These are phyloP conservation scores for Tiliqua scincoides DNA, from an alignment of 2,113 vertebrate genomes.

Conservation along the genomic window DNA sequence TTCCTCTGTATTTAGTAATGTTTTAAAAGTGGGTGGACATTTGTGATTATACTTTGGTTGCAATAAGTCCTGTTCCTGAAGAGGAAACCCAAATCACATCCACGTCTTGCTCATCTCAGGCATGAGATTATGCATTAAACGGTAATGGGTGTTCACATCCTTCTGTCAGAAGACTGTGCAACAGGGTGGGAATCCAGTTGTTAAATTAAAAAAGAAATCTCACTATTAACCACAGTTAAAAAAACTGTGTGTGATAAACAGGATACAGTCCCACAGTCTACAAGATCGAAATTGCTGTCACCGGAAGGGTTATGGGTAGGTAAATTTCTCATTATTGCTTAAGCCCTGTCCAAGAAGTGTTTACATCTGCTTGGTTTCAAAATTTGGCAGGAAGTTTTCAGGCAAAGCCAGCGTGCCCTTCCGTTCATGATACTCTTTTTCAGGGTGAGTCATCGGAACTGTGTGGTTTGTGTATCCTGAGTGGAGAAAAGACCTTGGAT, in stretches of 20 bases:
- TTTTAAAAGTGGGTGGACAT: neutral
- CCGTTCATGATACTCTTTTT: conserved; percentile 71
- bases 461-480: conserved; percentile 85
- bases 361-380: conserved; percentile 68
- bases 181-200: neutral
- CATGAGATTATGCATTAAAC: neutral
- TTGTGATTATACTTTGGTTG: neutral
- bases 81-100: neutral
- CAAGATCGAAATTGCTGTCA: conserved; percentile 64
- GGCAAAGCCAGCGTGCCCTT: conserved; percentile 78
- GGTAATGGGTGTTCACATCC: neutral
- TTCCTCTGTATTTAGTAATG: neutral
- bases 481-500: conserved; percentile 67
- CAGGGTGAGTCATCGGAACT: conserved; percentile 80
- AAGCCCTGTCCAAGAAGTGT: conserved; percentile 67
- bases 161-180: neutral
- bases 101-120: neutral
- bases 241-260: conserved; percentile 63
- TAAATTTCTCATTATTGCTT: conserved; percentile 72
- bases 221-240: neutral
- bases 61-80: neutral
- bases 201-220: neutral
- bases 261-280: conserved; percentile 67
- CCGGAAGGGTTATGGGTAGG: conserved; percentile 60
- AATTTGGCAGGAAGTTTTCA: conserved; percentile 81